Conservation (phyloP, 2,113 vertebrate genomes). For the Myocastor coypus region DNA sequence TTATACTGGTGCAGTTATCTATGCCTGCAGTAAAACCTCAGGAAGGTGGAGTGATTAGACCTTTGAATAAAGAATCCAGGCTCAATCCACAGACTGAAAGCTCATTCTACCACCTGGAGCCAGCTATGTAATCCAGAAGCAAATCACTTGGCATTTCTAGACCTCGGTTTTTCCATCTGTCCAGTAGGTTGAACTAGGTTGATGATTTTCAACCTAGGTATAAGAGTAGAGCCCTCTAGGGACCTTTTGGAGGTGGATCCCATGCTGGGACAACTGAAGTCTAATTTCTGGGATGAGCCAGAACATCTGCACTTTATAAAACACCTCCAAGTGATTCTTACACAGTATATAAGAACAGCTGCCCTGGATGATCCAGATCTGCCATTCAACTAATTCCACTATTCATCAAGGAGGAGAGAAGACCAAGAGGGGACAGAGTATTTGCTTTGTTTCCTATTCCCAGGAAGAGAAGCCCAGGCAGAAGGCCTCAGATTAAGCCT, state of each 20-base stretch:
- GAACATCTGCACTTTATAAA: background rate
- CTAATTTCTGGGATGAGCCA: background rate
- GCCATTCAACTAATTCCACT: conserved; percentile 18
- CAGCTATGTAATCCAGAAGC: background rate
- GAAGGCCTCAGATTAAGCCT: background rate
- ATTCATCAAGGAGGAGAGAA: background rate
- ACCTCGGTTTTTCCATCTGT: conserved; percentile 32
- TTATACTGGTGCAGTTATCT: background rate
- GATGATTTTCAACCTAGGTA: background rate
- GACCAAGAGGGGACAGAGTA: background rate
- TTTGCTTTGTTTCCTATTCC: conserved; percentile 13
- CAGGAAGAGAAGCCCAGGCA: conserved; percentile 56
- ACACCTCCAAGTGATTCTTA: background rate
- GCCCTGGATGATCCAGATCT: background rate
- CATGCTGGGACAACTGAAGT: background rate
- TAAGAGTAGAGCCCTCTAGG: background rate
- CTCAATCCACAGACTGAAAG: background rate
- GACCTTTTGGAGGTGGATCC: background rate
- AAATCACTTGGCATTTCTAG: background rate
- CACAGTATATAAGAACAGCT: background rate
- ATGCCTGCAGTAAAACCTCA: background rate
- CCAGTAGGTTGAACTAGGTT: background rate
- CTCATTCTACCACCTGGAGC: background rate
- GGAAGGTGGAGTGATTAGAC: background rate
- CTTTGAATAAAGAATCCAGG: conserved; percentile 3